Percentiles rank a stretch among this genome's conserved stretches.
phyloP scores from a whole-genome alignment of 2,888 invertebrate genomes.

The Andrena trimmerana region DNA sequence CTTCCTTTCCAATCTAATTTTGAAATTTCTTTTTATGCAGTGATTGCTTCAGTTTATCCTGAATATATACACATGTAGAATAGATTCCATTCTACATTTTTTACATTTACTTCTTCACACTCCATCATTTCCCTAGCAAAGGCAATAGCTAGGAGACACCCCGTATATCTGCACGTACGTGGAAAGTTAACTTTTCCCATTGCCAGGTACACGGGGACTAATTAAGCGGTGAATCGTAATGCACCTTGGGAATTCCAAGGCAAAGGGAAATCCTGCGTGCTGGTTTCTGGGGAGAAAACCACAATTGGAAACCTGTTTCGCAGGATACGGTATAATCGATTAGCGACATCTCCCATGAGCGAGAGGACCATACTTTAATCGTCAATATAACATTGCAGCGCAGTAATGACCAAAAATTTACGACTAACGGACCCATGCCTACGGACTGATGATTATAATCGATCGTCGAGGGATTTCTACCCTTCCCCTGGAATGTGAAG shows the following conservation, averaged over 20 bases:
- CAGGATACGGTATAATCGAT: background rate
- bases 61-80: no score
- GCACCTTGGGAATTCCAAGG: slow-evolving; percentile 16
- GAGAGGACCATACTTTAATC: background rate
- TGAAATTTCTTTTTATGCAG: no score
- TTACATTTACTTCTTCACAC: background rate
- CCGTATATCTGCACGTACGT: background rate
- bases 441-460: no score
- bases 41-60: no score
- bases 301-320: background rate
- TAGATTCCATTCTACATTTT: no score
- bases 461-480: no score
- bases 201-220: background rate
- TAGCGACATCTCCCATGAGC: background rate
- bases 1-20: no score
- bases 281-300: background rate
- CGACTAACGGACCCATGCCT: no score
- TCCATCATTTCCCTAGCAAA: background rate
- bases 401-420: no score
- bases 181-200: background rate
- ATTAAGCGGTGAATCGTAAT: background rate
- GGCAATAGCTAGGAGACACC: background rate
- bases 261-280: background rate
- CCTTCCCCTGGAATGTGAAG: no score
- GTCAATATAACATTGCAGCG: no score